These are phyloP conservation scores for Henricia sp. DNA, from an alignment of 53 echinoderm and acorn worm genomes.

Conservation along the genomic window DNA sequence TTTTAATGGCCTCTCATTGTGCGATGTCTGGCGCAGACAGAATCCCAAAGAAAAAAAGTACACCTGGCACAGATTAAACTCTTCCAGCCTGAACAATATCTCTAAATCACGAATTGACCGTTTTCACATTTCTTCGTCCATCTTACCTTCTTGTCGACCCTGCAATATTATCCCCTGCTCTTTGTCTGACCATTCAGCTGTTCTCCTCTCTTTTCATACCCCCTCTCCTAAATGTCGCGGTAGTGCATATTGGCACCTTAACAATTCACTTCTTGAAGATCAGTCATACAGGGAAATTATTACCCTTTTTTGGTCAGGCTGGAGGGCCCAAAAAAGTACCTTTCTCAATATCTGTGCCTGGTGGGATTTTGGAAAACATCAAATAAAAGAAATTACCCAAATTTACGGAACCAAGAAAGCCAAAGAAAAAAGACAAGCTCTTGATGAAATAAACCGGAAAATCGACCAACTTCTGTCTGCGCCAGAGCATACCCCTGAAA, in stretches of 20 bases:
- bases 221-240: neutral
- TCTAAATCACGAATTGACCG: constrained; percentile 23
- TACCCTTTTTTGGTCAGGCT: constrained; percentile 29
- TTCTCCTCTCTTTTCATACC: neutral
- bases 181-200: constrained; percentile 31
- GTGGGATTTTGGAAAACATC: constrained; percentile 48
- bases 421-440: neutral
- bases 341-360: constrained; percentile 7
- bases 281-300: constrained; percentile 29
- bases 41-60: constrained; percentile 1
- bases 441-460: neutral
- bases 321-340: neutral
- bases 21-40: constrained; percentile 13
- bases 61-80: constrained; percentile 10
- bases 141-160: neutral
- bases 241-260: constrained; percentile 48
- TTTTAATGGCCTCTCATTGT: neutral
- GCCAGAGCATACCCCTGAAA: constrained; percentile 21
- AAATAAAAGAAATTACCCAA: constrained; percentile 20
- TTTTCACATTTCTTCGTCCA: neutral
- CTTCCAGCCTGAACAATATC: neutral
- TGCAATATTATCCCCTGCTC: constrained; percentile 4
- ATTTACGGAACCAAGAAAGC: neutral
- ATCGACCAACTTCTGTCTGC: constrained; percentile 28
- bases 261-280: constrained; percentile 45